Percentiles rank a stretch among this genome's conserved stretches.
These are phyloP conservation scores for Nymphalis urticae DNA, from an alignment of 2,888 invertebrate species.

Conservation along the genomic window DNA sequence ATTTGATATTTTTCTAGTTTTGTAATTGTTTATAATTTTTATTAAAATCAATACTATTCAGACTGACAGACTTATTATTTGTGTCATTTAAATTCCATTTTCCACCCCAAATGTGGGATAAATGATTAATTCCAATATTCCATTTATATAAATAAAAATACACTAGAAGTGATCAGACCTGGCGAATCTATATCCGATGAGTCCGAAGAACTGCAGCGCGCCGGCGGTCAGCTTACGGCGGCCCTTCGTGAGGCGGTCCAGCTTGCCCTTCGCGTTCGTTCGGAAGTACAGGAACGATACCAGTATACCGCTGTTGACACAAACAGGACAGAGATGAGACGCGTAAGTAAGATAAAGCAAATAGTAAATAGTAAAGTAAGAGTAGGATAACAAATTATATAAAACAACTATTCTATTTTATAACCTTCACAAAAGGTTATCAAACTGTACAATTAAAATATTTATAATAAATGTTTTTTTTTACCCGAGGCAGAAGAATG, in stretches of 20 bases:
- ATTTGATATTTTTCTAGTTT: no score
- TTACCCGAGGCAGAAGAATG: constrained; percentile 89
- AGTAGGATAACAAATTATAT: not conserved
- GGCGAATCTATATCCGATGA: constrained; percentile 89
- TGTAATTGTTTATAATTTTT: no score
- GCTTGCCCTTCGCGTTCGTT: constrained; percentile 87
- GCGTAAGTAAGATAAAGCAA: not conserved
- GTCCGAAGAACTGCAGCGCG: constrained; percentile 86
- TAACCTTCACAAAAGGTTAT: no score
- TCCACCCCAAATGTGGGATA: no score
- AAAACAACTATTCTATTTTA: not conserved
- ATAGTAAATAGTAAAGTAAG: not conserved
- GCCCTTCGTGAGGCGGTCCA: constrained; percentile 85
- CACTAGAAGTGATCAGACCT: constrained; percentile 70
- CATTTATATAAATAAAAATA: not conserved
- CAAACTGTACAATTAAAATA: not conserved
- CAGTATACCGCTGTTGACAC: constrained; percentile 85
- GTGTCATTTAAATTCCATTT: no score
- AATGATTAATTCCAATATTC: no score
- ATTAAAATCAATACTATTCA: no score
- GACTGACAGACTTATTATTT: no score
- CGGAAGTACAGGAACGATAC: constrained; percentile 93
- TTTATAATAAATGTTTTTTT: constrained; percentile 11
- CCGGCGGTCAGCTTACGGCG: constrained; percentile 84
- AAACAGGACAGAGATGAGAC: not conserved